Evolutionary conservation across 1,140 invertebrate species (phyloP).

Genomic region (Hycleus phaleratus): DNA sequence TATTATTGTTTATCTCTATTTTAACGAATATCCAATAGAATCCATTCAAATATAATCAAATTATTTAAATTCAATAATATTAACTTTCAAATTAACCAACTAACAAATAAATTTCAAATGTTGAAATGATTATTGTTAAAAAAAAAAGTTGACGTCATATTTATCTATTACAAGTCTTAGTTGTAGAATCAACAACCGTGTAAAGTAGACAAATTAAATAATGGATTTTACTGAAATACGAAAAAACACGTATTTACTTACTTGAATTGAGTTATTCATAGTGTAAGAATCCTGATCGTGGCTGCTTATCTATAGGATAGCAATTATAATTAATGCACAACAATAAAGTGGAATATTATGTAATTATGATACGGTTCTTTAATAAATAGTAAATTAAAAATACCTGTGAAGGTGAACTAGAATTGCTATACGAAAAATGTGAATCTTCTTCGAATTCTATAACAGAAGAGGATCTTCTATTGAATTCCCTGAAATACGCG

Average conservation of each 20-base stretch:
- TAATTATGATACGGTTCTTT: neutral
- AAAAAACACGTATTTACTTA: neutral
- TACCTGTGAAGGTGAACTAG: conserved; percentile 60
- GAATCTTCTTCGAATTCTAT: conserved; percentile 65
- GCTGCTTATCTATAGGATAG: conserved; percentile 29
- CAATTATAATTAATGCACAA: neutral
- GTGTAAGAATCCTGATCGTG: conserved; percentile 23
- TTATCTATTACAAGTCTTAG: too few relatives aligned
- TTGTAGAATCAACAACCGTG: too few relatives aligned
- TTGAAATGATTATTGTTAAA: too few relatives aligned
- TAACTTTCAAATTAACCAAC: too few relatives aligned
- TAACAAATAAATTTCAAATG: too few relatives aligned
- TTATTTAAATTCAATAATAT: too few relatives aligned
- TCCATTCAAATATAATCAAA: too few relatives aligned
- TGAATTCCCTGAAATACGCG: conserved; percentile 41
- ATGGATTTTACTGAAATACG: too few relatives aligned
- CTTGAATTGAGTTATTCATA: conserved; percentile 3
- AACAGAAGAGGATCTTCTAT: conserved; percentile 42
- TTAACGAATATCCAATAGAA: too few relatives aligned
- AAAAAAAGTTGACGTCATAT: too few relatives aligned
- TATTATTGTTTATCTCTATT: too few relatives aligned
- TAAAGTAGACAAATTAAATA: too few relatives aligned
- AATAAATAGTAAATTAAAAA: conserved; percentile 20
- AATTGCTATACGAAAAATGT: conserved; percentile 65
- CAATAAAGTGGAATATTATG: neutral